Evolutionary conservation across 2,888 invertebrate species (phyloP).

Genomic region (Choreutis nemorana): DNA sequence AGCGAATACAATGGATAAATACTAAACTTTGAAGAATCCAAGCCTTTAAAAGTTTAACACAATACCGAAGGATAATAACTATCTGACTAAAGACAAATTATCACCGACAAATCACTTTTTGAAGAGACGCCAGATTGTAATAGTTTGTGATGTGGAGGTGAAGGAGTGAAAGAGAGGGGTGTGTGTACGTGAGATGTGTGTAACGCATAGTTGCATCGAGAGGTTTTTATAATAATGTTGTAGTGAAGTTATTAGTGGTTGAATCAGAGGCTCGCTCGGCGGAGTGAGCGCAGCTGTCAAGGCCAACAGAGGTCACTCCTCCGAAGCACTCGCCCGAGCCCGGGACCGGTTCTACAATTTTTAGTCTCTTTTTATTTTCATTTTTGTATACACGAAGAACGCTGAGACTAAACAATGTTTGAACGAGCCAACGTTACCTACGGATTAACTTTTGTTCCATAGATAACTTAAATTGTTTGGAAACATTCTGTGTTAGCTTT

Average conservation of each 20-base stretch:
- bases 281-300: conserved; percentile 61
- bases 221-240: conserved; percentile 44
- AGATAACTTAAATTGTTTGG: conserved; percentile 15
- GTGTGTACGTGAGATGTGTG: conserved; percentile 17
- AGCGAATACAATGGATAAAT: too few relatives aligned
- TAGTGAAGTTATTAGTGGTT: conserved; percentile 61
- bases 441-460: conserved; percentile 58
- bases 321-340: conserved; percentile 59
- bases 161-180: conserved; percentile 9
- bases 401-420: conserved; percentile 65
- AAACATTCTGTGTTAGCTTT: too few relatives aligned
- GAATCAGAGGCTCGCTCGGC: conserved; percentile 41
- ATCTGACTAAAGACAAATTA: conserved; percentile 27
- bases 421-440: conserved; percentile 41
- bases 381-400: conserved; percentile 58
- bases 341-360: conserved; percentile 64
- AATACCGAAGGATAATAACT: conserved; percentile 12
- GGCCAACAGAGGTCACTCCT: conserved; percentile 64
- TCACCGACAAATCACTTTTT: conserved; percentile 42
- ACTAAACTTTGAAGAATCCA: too few relatives aligned
- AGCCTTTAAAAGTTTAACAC: too few relatives aligned
- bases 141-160: conserved; percentile 1
- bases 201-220: conserved; percentile 50
- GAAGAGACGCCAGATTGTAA: conserved; percentile 22
- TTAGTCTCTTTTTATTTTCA: conserved; percentile 63